Conservation (phyloP, 2,888 invertebrate genomes). For the Uropetala carovei region DNA sequence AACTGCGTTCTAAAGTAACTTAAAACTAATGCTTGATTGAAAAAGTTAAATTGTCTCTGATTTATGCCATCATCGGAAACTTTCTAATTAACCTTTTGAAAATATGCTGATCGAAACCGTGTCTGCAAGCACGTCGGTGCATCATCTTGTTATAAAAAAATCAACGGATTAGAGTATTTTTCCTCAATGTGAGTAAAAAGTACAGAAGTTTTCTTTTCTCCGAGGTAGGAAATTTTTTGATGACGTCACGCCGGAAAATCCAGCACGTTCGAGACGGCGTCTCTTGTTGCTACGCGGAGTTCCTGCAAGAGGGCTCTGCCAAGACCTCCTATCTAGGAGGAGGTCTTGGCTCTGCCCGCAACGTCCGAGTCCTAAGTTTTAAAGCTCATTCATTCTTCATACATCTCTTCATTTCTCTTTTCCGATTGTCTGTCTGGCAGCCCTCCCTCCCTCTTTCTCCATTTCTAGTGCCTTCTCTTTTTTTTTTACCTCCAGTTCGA, state of each 20-base stretch:
- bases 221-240: not conserved
- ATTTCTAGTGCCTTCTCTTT: not conserved
- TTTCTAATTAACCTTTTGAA: too few species aligned
- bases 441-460: not conserved
- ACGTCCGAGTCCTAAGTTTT: not conserved
- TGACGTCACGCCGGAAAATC: not conserved
- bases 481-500: not conserved
- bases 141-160: too few species aligned
- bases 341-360: not conserved
- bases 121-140: too few species aligned
- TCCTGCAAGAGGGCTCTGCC: not conserved
- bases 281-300: slow-evolving; percentile 8
- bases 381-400: slow-evolving; percentile 10
- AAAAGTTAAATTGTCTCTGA: too few species aligned
- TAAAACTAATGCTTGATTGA: too few species aligned
- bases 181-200: not conserved
- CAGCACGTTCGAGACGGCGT: not conserved
- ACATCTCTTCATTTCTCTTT: not conserved
- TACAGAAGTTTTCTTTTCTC: not conserved
- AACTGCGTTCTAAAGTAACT: too few species aligned
- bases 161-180: not conserved
- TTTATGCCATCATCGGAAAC: too few species aligned
- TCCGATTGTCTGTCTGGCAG: not conserved
- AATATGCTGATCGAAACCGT: not conserved
- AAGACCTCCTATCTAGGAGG: too few species aligned